These are phyloP conservation scores for Scytalopus superciliaris DNA, from an alignment of 2,113 vertebrate species.

Conservation along the genomic window DNA sequence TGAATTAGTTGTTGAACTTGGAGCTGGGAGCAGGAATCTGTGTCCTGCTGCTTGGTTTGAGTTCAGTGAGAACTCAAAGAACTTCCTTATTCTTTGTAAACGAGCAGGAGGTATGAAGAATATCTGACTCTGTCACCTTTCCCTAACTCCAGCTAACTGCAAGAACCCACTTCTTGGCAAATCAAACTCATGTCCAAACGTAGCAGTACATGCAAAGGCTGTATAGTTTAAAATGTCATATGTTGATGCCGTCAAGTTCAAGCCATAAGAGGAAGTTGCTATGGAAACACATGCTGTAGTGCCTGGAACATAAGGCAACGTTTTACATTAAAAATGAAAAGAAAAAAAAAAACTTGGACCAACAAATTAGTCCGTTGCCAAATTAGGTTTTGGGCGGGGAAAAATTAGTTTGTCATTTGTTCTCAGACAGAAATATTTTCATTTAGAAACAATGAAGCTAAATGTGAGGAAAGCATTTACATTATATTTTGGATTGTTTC, in stretches of 20 bases:
- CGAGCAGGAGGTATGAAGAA: not conserved
- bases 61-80: not conserved
- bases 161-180: not conserved
- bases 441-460: not conserved
- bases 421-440: not conserved
- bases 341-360: not conserved
- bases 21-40: not conserved
- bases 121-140: not conserved
- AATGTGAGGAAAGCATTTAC: not conserved
- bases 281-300: conserved; percentile 33
- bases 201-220: not conserved
- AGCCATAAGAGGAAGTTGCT: conserved; percentile 50
- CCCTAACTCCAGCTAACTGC: not conserved
- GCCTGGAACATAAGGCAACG: conserved; percentile 32
- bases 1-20: not conserved
- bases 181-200: not conserved
- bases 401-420: not conserved
- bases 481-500: not conserved
- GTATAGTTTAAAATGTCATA: conserved; percentile 13
- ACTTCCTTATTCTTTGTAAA: not conserved
- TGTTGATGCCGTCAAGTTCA: conserved; percentile 57
- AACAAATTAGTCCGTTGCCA: not conserved
- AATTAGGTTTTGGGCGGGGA: not conserved
- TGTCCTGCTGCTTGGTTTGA: not conserved
- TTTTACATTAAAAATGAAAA: not conserved